Percentiles rank a stretch among this genome's conserved stretches.
Evolutionary conservation across 2,888 invertebrate genomes (phyloP).

Genomic region (Drosophila eohydei): DNA sequence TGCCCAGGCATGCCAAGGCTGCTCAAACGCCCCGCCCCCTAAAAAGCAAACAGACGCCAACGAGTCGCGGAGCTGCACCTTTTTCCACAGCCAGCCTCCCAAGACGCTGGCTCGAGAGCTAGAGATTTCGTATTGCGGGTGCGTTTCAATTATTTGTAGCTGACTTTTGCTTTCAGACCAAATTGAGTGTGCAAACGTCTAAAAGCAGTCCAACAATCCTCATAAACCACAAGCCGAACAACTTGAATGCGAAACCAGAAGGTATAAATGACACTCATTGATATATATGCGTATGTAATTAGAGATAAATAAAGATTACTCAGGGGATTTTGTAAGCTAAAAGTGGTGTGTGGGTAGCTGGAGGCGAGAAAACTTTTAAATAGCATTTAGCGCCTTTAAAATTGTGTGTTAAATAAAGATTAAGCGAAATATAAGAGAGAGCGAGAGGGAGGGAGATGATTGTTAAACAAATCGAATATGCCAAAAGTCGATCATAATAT

Average conservation of each 20-base stretch:
- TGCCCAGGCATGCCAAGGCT: slow-evolving; percentile 64
- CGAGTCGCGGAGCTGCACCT: slow-evolving; percentile 61
- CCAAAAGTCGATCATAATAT: neutral
- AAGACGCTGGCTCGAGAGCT: slow-evolving; percentile 12
- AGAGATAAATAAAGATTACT: slow-evolving; percentile 42
- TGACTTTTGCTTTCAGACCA: slow-evolving; percentile 20
- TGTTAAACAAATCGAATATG: neutral
- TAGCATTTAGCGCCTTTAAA: slow-evolving; percentile 23
- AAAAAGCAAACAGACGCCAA: slow-evolving; percentile 29
- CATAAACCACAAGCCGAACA: slow-evolving; percentile 19
- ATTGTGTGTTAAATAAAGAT: neutral
- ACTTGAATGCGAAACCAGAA: slow-evolving; percentile 2
- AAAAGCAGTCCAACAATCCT: slow-evolving; percentile 31
- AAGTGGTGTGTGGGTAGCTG: slow-evolving; percentile 5
- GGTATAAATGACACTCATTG: slow-evolving; percentile 20
- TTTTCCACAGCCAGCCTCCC: slow-evolving; percentile 28
- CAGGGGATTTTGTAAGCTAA: slow-evolving; percentile 11
- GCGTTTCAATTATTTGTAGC: slow-evolving; percentile 56
- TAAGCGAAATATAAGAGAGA: neutral
- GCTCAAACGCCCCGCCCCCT: neutral
- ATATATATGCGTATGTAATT: slow-evolving; percentile 33
- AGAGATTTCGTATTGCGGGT: slow-evolving; percentile 55
- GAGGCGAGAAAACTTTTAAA: slow-evolving; percentile 7
- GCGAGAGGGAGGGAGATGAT: neutral
- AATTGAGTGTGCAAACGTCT: slow-evolving; percentile 64